Conservation (phyloP, 2,888 invertebrate genomes). For the Priocnemis perturbator region DNA sequence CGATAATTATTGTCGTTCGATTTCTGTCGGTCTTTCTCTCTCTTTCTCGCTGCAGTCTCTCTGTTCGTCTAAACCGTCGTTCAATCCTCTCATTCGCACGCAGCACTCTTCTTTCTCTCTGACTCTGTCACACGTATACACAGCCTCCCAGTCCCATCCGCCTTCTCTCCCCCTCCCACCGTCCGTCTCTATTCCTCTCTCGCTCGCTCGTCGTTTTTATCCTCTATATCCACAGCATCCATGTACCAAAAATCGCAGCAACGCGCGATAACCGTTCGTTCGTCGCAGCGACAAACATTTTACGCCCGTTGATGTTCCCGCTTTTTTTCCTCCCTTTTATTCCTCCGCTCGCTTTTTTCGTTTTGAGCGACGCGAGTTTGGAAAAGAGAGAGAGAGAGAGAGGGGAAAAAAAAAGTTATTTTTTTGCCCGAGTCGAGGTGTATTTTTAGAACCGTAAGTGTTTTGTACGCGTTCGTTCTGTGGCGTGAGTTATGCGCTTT, state of each 20-base stretch:
- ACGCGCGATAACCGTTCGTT: slow-evolving; percentile 58
- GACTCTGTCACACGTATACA: no score
- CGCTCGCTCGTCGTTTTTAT: slow-evolving; percentile 31
- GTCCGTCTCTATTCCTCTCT: slow-evolving; percentile 16
- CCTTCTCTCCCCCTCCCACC: slow-evolving; percentile 1
- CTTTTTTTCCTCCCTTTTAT: slow-evolving; percentile 5
- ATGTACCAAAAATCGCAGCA: slow-evolving; percentile 55
- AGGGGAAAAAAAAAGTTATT: slow-evolving; percentile 17
- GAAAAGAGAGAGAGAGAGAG: neutral
- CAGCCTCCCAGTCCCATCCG: no score
- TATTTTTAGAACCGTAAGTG: slow-evolving; percentile 55
- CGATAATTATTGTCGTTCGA: slow-evolving; percentile 73
- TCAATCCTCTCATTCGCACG: no score
- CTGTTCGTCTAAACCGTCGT: neutral
- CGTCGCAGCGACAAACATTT: slow-evolving; percentile 60
- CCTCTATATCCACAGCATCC: slow-evolving; percentile 20
- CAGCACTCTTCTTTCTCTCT: no score
- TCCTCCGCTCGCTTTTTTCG: slow-evolving; percentile 13
- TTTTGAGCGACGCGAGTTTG: neutral
- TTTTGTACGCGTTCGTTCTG: slow-evolving; percentile 43
- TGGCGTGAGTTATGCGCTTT: slow-evolving; percentile 51
- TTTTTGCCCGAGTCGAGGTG: slow-evolving; percentile 22
- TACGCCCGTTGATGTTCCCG: slow-evolving; percentile 55
- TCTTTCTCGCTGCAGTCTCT: slow-evolving; percentile 16
- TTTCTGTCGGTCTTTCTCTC: slow-evolving; percentile 48